A percentile compares a stretch with the other conserved stretches of the same genome.
Conservation (phyloP, 1,140 invertebrate genomes). For the Apis laboriosa region DNA sequence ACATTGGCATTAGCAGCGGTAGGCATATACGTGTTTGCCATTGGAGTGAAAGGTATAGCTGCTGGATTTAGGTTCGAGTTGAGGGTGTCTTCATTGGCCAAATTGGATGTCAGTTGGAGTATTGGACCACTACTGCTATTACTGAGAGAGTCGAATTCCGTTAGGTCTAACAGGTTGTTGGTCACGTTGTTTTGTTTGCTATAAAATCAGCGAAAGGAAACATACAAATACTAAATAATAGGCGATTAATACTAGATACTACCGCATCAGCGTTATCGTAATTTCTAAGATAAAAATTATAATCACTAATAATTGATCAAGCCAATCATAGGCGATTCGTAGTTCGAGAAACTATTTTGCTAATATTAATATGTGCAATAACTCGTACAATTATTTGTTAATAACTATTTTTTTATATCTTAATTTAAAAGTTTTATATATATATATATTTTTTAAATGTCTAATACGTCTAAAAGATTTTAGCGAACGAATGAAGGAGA, state of each 20-base stretch:
- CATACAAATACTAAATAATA: constrained; percentile 74
- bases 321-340: constrained; percentile 40
- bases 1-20: constrained; percentile 73
- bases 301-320: constrained; percentile 45
- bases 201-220: constrained; percentile 77
- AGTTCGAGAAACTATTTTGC: constrained; percentile 28
- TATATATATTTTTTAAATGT: neutral
- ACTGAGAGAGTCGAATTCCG: constrained; percentile 83
- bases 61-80: constrained; percentile 79
- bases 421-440: neutral
- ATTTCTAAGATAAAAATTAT: constrained; percentile 39
- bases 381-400: neutral
- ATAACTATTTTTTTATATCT: neutral
- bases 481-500: neutral
- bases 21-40: constrained; percentile 75
- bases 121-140: constrained; percentile 82
- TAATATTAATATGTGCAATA: constrained; percentile 39
- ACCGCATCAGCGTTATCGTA: constrained; percentile 54
- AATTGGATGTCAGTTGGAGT: constrained; percentile 75
- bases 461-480: constrained; percentile 20
- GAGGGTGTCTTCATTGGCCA: constrained; percentile 78
- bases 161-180: constrained; percentile 82
- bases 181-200: constrained; percentile 82
- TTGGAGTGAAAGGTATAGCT: constrained; percentile 77
- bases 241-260: constrained; percentile 62